These are phyloP conservation scores for Leucoma salicis DNA, from an alignment of 2,888 invertebrate species.

Conservation along the genomic window DNA sequence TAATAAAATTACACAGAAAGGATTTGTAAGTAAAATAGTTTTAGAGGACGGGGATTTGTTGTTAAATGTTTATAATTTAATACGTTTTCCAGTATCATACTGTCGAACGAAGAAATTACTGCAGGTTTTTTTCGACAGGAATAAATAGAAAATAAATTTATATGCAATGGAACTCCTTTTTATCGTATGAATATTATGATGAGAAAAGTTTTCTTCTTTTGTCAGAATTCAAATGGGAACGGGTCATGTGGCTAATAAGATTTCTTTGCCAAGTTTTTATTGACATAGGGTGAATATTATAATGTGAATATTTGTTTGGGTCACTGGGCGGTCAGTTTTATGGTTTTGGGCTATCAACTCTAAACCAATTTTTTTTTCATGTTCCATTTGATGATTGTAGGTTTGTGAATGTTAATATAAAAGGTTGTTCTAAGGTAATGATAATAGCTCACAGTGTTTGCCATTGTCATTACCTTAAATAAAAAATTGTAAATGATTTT, in stretches of 20 bases:
- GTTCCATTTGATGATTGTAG: neutral
- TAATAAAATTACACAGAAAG: too few relatives aligned
- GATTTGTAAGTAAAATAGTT: too few relatives aligned
- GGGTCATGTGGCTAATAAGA: slow-evolving; percentile 8
- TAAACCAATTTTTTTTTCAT: neutral
- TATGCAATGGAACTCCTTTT: slow-evolving; percentile 3
- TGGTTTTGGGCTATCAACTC: neutral
- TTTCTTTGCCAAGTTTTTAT: slow-evolving; percentile 2
- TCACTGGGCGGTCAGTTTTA: neutral
- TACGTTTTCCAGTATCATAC: too few relatives aligned
- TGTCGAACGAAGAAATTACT: neutral
- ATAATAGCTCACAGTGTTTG: too few relatives aligned
- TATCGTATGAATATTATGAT: slow-evolving; percentile 13
- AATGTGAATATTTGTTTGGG: neutral
- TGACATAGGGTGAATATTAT: neutral
- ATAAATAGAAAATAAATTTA: slow-evolving; percentile 10
- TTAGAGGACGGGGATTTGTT: too few relatives aligned
- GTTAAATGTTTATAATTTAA: too few relatives aligned
- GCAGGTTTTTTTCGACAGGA: slow-evolving; percentile 1
- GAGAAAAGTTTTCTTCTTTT: slow-evolving; percentile 13
- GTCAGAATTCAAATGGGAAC: slow-evolving; percentile 5
- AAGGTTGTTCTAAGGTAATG: too few relatives aligned
- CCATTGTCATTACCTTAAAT: too few relatives aligned
- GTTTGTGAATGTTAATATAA: too few relatives aligned
- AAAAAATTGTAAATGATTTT: too few relatives aligned